phyloP scores from a whole-genome alignment of 2,113 vertebrate species.

The Chaenogobius annularis region DNA sequence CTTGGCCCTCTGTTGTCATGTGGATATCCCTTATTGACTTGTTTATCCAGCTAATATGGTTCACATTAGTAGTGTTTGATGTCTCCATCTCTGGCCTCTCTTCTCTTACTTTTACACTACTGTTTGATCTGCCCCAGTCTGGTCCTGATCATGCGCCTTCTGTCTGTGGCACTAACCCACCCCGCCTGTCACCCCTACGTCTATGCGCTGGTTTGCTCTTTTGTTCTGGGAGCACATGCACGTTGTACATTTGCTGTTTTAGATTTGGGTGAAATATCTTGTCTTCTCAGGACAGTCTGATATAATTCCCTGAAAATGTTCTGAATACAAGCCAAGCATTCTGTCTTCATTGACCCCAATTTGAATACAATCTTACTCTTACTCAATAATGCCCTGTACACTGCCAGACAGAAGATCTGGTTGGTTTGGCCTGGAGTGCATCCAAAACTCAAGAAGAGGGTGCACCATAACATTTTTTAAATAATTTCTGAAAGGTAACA shows the following conservation, averaged over 20 bases:
- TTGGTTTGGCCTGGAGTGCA: too few species aligned
- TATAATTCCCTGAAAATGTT: conserved; percentile 20
- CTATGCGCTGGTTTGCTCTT: too few species aligned
- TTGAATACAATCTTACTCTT: too few species aligned
- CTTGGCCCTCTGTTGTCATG: not conserved
- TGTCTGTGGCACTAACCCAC: conserved; percentile 54
- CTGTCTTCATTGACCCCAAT: too few species aligned
- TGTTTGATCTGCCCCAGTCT: conserved; percentile 74
- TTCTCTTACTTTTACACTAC: conserved; percentile 66
- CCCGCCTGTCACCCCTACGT: conserved; percentile 43
- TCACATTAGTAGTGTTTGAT: conserved; percentile 75
- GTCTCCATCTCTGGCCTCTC: conserved; percentile 69
- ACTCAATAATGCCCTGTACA: too few species aligned
- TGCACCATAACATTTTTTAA: too few species aligned
- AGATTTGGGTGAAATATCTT: conserved; percentile 29
- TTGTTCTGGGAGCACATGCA: conserved; percentile 22
- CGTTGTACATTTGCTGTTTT: conserved; percentile 18
- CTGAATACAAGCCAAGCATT: too few species aligned
- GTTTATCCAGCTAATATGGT: conserved; percentile 51
- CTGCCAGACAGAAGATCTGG: too few species aligned
- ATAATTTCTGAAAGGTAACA: too few species aligned
- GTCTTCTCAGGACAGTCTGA: conserved; percentile 11
- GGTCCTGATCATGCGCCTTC: conserved; percentile 51
- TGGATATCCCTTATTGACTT: conserved; percentile 20
- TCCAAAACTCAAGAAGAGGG: too few species aligned